phyloP scores from a whole-genome alignment of 2,797 vertebrate species.

The Sarcophilus harrisii region DNA sequence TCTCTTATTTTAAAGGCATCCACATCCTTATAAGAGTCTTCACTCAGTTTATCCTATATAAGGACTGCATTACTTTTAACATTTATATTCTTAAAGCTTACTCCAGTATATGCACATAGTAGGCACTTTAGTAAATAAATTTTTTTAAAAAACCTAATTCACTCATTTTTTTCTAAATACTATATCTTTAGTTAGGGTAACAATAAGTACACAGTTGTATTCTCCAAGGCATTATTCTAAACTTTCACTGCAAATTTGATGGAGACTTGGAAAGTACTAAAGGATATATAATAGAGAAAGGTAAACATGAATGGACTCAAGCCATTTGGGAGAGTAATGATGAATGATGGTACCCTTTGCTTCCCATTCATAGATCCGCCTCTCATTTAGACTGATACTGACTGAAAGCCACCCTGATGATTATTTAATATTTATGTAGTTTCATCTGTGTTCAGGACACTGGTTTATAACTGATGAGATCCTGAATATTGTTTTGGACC shows the following conservation, averaged over 20 bases:
- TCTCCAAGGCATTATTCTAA: conserved; percentile 9
- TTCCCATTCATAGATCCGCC: conserved; percentile 52
- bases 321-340: conserved; percentile 23
- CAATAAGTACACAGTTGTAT: neutral
- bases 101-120: neutral
- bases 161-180: neutral
- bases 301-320: conserved; percentile 22
- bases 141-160: too few relatives aligned
- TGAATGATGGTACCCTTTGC: conserved; percentile 33
- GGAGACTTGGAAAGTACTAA: conserved; percentile 38
- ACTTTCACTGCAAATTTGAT: conserved; percentile 48
- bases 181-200: neutral
- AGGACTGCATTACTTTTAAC: neutral
- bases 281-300: conserved; percentile 21
- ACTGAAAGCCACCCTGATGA: conserved; percentile 39
- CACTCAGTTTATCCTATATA: too few relatives aligned
- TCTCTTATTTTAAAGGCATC: conserved; percentile 16
- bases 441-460: conserved; percentile 50
- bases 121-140: neutral
- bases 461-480: conserved; percentile 31
- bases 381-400: conserved; percentile 30
- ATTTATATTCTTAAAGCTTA: neutral
- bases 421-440: conserved; percentile 61
- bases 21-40: too few relatives aligned
- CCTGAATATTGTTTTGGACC: too few relatives aligned